Evolutionary conservation across 2,888 invertebrate species (phyloP).

Genomic region (Stegophylla sp.): DNA sequence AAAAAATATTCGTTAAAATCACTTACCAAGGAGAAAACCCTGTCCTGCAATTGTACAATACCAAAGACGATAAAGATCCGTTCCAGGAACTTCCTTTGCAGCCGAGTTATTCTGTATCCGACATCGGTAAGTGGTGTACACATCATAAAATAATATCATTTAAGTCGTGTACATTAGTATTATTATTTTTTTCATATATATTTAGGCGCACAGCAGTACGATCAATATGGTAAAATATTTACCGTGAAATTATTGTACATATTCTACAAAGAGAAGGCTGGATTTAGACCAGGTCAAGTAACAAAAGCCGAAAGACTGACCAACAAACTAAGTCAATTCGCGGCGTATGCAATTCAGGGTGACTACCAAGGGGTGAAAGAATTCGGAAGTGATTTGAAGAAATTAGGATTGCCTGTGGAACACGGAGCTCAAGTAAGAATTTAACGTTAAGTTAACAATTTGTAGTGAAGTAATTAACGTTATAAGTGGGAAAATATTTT

Average conservation of each 20-base stretch:
- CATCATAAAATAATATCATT: neutral
- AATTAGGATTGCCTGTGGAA: conserved; percentile 93
- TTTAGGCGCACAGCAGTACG: conserved; percentile 93
- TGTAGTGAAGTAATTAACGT: no score
- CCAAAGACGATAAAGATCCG: conserved; percentile 84
- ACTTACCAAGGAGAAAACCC: conserved; percentile 81
- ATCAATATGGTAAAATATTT: conserved; percentile 98
- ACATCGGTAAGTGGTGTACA: conserved; percentile 68
- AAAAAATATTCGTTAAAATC: conserved; percentile 89
- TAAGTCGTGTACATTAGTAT: neutral
- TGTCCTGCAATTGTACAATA: conserved; percentile 84
- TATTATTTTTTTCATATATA: no score
- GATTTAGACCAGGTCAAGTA: conserved; percentile 92
- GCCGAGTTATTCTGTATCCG: conserved; percentile 93
- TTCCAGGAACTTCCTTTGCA: conserved; percentile 94
- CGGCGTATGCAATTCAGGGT: conserved; percentile 90
- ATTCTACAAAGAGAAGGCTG: conserved; percentile 97
- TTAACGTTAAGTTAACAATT: no score
- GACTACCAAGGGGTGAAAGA: conserved; percentile 93
- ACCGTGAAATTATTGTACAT: conserved; percentile 94
- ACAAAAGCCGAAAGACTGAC: conserved; percentile 91
- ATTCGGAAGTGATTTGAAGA: conserved; percentile 89
- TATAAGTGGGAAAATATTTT: no score
- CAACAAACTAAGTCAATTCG: conserved; percentile 89
- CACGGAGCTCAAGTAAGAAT: conserved; percentile 86